Base-by-base conservation (phyloP, 2,888 invertebrate species). In the Agelastica alni region DNA sequence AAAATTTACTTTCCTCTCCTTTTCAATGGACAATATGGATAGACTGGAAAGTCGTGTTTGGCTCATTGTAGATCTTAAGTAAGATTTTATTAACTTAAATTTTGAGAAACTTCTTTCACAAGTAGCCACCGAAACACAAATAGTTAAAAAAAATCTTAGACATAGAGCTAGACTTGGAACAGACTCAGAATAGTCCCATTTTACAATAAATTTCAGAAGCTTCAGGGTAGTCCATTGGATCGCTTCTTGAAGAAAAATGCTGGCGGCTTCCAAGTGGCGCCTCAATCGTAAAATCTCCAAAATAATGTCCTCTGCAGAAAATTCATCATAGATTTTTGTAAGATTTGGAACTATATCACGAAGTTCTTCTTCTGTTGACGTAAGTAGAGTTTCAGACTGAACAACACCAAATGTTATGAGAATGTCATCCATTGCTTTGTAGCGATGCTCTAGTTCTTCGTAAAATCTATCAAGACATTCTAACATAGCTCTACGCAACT, bases 381-480 rank as follows among this genome's bases (percentile, higher is more conserved):
- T 51, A 14, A 43, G 32, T 22, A 37, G 26, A 42, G 43, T 32
- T 51, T 51, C 20, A 51, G 51, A 16, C 37, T 51, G 51, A 32
- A 42, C 42, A 32, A 42, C 22, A 42, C n/a, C n/a, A n/a, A n/a
- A n/a, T n/a, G n/a, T n/a, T n/a, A n/a, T n/a, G n/a, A n/a, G n/a
- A n/a, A n/a, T n/a, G n/a, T n/a, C n/a, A n/a, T n/a, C n/a, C n/a
- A n/a, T n/a, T n/a, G n/a, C n/a, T n/a, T n/a, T n/a, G n/a, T n/a
- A n/a, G n/a, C 34, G 31, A 51, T 51, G 34, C 20, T 51, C 34
- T 51, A 20, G 26, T 30, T 42, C 41, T 49, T 16, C 49, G 36
- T 49, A 31, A 49, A 49, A 49, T 49, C 9, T 31, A 41, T 48
- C 48, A 39, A 39, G 48, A 48, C n/a, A 48, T 49, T 39, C n/a